phyloP scores from a whole-genome alignment of 2,797 vertebrate genomes.

The Pantherophis alleghaniensis region DNA sequence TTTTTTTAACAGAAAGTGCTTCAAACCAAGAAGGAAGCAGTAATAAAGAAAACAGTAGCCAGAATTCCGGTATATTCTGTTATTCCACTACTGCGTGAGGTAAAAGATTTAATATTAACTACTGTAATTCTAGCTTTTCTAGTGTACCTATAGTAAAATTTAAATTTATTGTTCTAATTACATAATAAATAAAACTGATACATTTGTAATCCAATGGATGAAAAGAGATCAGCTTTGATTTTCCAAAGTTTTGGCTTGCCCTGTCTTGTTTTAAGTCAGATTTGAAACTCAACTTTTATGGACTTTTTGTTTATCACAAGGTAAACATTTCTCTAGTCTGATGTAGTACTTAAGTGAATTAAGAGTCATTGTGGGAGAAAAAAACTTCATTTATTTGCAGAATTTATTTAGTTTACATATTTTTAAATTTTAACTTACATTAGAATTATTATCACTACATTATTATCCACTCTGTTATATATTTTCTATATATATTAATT shows the following conservation, averaged over 20 bases:
- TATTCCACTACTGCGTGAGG: slow-evolving; percentile 91
- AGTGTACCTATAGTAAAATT: background rate
- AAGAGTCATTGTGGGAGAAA: background rate
- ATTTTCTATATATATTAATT: no score
- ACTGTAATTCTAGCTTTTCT: background rate
- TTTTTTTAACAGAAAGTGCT: slow-evolving; percentile 86
- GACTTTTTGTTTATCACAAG: background rate
- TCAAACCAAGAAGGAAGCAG: slow-evolving; percentile 83
- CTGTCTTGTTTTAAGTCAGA: background rate
- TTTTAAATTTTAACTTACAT: no score
- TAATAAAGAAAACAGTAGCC: slow-evolving; percentile 92
- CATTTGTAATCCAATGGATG: background rate
- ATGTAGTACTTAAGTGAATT: background rate
- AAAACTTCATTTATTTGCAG: no score
- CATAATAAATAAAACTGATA: background rate
- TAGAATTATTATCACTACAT: no score
- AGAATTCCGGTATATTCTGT: slow-evolving; percentile 89
- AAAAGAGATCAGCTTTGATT: background rate
- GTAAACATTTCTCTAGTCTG: background rate
- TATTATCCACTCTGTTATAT: no score
- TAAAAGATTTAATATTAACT: slow-evolving; percentile 56
- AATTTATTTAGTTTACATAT: no score
- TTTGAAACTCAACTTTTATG: background rate
- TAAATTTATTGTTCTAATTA: background rate
- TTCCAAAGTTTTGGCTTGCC: background rate